Evolutionary conservation across 2,113 vertebrate species (phyloP), one percentile per base, ranked within the genome.

Genomic region (Plecotus auritus): DNA sequence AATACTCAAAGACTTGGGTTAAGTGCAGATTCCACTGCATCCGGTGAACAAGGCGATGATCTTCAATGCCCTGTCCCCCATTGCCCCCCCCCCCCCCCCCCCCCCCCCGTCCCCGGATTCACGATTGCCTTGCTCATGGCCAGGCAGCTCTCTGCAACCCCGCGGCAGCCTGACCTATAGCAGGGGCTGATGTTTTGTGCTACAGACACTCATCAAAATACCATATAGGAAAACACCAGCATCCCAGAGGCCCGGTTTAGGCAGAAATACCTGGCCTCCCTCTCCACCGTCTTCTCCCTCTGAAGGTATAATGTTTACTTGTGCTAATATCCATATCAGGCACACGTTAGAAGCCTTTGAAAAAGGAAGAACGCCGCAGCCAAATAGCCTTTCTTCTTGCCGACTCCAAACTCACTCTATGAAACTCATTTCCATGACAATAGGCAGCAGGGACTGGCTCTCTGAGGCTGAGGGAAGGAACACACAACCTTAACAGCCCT

Each of bases 381-480:
- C 67, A 47, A 84, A 88, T 14, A 64, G 9, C 18, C 40, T 74
- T 89, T 72, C 88, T 82, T 61, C 30, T 30, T 42, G 70, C 40
- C 35, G 83, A 89, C 76, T 96, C 84, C 73, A 93, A 45, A 69
- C 37, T 49, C 85, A 77, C 76, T 83, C 67, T 67, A 1, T 72
- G 81, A 88, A 80, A 95, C 42, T 82, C 51, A 92, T 92, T 90
- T 96, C 69, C 73, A 95, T 69, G 83, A 93, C 95, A 87, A 88
- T 37, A 59, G 9, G 32, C 72, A 78, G 82, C 72, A 72, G 76
- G 66, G 88, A 45, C 23, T 61, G 70, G 10, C 23, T 30, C 78
- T 54, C 74, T 88, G 73, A 16, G 14, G 72, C n/a, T 1, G 40
- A 88, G 77, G 51, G 47, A 78, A 84, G 83, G 67, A 67, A 82